A percentile compares a stretch with the other conserved stretches of the same genome.
phyloP scores from a whole-genome alignment of 2,888 invertebrate species.

The Neuroscelio doddi region DNA sequence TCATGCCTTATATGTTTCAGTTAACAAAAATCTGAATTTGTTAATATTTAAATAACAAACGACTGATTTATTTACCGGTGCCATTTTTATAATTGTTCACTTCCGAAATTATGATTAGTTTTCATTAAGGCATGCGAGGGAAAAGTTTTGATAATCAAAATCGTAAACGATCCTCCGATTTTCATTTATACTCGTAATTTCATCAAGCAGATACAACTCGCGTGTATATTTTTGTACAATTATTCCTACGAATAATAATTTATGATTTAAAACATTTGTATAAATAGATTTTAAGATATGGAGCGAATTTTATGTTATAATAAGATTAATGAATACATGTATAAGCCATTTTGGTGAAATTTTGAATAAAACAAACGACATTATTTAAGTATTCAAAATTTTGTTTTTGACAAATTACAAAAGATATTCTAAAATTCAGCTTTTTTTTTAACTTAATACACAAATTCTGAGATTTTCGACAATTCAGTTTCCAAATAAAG shows the following conservation, averaged over 20 bases:
- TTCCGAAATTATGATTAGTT: constrained; percentile 4
- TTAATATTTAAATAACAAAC: no score
- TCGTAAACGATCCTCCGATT: constrained; percentile 17
- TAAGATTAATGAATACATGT: background rate
- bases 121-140: constrained; percentile 19
- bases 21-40: no score
- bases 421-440: no score
- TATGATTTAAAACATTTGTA: constrained; percentile 50
- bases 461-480: no score
- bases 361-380: no score
- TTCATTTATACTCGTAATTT: constrained; percentile 24
- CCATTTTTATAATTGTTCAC: constrained; percentile 6
- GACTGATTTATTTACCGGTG: background rate
- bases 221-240: constrained; percentile 65
- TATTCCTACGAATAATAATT: constrained; percentile 58
- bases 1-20: no score
- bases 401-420: no score
- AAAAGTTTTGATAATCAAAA: constrained; percentile 30
- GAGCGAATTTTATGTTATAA: constrained; percentile 25
- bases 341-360: no score
- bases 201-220: constrained; percentile 39
- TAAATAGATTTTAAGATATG: constrained; percentile 49
- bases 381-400: no score
- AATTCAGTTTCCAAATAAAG: no score
- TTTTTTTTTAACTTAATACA: background rate